A percentile compares a stretch with the other conserved stretches of the same genome.
Conservation (phyloP, 2,888 invertebrate species). For the Sinodicranocentrus sp. region DNA sequence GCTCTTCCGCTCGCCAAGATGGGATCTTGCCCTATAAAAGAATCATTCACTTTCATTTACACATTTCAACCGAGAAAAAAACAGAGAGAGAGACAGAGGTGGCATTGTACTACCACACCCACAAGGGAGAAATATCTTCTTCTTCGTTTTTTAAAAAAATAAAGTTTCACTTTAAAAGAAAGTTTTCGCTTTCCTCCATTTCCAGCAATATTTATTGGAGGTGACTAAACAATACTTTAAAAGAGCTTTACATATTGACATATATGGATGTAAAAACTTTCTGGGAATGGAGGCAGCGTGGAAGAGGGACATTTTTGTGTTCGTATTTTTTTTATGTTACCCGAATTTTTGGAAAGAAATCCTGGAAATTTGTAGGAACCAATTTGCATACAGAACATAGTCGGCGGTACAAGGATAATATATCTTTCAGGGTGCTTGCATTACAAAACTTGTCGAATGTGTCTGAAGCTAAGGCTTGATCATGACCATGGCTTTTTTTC, state of each 20-base stretch:
- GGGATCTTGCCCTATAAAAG: conserved; percentile 70
- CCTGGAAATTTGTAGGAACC: conserved; percentile 87
- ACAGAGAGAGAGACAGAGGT: too few relatives aligned
- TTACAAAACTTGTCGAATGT: conserved; percentile 95
- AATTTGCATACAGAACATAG: conserved; percentile 92
- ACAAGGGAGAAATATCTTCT: conserved; percentile 47
- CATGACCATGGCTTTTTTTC: conserved; percentile 68
- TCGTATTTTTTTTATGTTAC: conserved; percentile 79
- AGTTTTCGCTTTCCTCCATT: conserved; percentile 14
- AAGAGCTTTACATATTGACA: conserved; percentile 60
- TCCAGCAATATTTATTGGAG: conserved; percentile 50
- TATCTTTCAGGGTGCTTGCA: conserved; percentile 93
- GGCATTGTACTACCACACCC: conserved; percentile 34
- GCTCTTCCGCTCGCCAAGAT: conserved; percentile 74
- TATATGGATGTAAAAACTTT: conserved; percentile 66
- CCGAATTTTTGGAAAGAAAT: conserved; percentile 93
- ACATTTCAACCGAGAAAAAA: too few relatives aligned
- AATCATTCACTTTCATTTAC: conserved; percentile 52
- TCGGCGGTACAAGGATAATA: conserved; percentile 86
- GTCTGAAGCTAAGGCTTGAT: conserved; percentile 84
- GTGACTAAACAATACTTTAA: conserved; percentile 33
- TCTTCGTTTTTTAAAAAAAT: background rate
- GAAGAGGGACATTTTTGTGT: background rate
- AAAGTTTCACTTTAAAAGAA: conserved; percentile 18
- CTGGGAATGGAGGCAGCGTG: background rate